These are phyloP conservation scores for Meteorus colon DNA, from an alignment of 2,888 invertebrate genomes.

Conservation along the genomic window DNA sequence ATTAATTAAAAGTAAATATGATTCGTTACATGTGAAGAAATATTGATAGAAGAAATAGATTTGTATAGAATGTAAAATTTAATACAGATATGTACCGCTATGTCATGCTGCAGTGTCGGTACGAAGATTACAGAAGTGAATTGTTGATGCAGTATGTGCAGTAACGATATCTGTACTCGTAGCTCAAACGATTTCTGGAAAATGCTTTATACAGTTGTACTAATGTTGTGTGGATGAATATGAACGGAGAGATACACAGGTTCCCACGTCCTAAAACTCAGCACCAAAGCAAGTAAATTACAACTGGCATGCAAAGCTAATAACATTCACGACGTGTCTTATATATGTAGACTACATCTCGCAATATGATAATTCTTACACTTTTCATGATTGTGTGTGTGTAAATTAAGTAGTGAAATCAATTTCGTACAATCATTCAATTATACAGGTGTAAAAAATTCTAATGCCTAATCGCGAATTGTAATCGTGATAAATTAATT, in stretches of 20 bases:
- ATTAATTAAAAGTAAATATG: no score
- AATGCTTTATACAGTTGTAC: constrained; percentile 11
- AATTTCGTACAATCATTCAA: constrained; percentile 15
- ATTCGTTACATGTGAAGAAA: no score
- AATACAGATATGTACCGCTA: not conserved
- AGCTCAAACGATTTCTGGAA: not conserved
- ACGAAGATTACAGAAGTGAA: not conserved
- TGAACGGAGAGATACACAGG: constrained; percentile 40
- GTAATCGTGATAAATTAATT: no score
- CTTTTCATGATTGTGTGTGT: not conserved
- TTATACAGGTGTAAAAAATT: constrained; percentile 9
- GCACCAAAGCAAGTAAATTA: constrained; percentile 46
- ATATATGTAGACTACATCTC: constrained; percentile 14
- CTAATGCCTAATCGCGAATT: no score
- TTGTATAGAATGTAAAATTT: not conserved
- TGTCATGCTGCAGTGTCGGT: not conserved
- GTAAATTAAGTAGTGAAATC: not conserved
- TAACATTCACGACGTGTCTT: constrained; percentile 37
- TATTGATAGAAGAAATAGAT: not conserved
- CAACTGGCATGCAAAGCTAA: constrained; percentile 50
- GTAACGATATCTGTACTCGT: not conserved
- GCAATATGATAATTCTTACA: constrained; percentile 4
- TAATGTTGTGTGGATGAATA: constrained; percentile 37
- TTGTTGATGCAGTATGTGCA: not conserved
- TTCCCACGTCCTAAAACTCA: constrained; percentile 50